Base-by-base conservation (phyloP, 2,113 vertebrate genomes). In the Xiphias gladius region DNA sequence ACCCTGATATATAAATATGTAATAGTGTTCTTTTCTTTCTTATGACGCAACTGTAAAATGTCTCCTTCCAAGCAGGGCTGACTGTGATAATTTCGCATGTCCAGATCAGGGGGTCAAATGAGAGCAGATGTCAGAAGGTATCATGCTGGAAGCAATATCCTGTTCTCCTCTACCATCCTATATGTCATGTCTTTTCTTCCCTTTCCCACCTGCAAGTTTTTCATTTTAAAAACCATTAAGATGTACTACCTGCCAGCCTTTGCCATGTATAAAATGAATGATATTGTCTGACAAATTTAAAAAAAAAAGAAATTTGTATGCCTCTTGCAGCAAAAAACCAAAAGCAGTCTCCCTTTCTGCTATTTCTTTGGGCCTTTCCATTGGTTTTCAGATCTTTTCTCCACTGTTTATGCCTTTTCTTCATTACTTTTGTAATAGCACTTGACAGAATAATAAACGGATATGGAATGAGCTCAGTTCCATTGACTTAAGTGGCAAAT, bases 371-470 rank as follows among this genome's bases (percentile, higher is more conserved):
- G 69, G 46, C 39, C 39, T 75, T 46, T 78, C 22, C 13, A 28
- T 48, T 75, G 7, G 72, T 82, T 87, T 71, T n/a, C 63, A 58
- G 74, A 81, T 87, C 9, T 70, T 74, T 77, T n/a, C 78, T 83
- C 61, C 52, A 63, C 20, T 66, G 54, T 70, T 77, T 82, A 70
- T 63, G 39, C 50, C 57, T 82, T 87, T 86, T 68, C 48, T 88
- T 86, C 66, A 82, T 85, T 74, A 80, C 50, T 80, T 80, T 77
- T 71, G 79, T 79, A 86, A 82, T 9, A 70, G 68, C 76, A 76
- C 79, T 89, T 90, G 82, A 78, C 80, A 89, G 73, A 75, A 76
- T 83, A 66, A 80, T 76, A 87, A 73, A 88, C 3, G 10, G 76
- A 89, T 80, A 82, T 65, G 43, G 26, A 82, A 73, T 30, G 59